Evolutionary conservation across 2,888 invertebrate species (phyloP).

Genomic region (Diploptera punctata): DNA sequence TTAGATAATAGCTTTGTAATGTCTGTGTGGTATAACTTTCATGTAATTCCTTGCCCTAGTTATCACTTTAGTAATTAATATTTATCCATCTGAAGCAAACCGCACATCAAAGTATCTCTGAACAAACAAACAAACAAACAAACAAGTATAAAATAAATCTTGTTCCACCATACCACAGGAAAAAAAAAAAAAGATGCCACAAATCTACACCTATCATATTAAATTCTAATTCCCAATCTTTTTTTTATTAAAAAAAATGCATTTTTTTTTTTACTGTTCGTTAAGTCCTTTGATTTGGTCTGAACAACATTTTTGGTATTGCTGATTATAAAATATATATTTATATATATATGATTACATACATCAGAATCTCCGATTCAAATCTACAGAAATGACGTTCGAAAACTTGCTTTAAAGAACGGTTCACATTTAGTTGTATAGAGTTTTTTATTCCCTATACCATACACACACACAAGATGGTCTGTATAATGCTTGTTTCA

Average conservation of each 20-base stretch:
- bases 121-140: not conserved
- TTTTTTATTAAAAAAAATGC: not conserved
- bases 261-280: not conserved
- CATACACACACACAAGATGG: constrained; percentile 3
- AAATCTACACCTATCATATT: constrained; percentile 19
- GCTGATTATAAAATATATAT: constrained; percentile 40
- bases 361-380: constrained; percentile 17
- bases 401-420: not conserved
- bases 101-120: not conserved
- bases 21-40: no score
- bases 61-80: not conserved
- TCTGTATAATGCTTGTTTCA: not conserved
- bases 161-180: constrained; percentile 15
- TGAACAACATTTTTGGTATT: constrained; percentile 41
- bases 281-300: constrained; percentile 27
- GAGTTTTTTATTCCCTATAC: not conserved
- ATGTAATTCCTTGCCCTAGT: no score
- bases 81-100: constrained; percentile 22
- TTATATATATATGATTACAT: constrained; percentile 27
- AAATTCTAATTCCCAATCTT: not conserved
- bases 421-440: constrained; percentile 1
- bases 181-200: no score
- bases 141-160: not conserved
- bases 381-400: constrained; percentile 21
- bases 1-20: no score